These are phyloP conservation scores for Nemoura dubitans DNA, from an alignment of 2,888 invertebrate genomes.

Conservation along the genomic window DNA sequence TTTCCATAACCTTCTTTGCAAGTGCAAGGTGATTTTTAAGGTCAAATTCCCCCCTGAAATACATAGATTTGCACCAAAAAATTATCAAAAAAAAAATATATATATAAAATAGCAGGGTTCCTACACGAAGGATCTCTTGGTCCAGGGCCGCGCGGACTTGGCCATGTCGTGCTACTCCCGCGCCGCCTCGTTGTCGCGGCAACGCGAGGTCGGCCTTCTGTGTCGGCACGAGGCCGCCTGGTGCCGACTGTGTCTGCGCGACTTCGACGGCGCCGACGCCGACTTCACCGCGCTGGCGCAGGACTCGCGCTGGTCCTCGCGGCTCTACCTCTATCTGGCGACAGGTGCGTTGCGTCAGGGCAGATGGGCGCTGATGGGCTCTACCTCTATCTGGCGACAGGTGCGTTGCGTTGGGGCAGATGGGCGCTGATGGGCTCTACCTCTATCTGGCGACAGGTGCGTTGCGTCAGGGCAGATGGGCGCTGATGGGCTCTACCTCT, in stretches of 20 bases:
- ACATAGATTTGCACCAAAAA: too few species aligned
- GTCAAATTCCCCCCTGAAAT: too few species aligned
- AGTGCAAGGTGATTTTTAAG: too few species aligned
- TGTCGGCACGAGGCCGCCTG: slow-evolving; percentile 73
- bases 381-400: slow-evolving; percentile 70
- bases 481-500: slow-evolving; percentile 73
- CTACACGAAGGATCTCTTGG: too few species aligned
- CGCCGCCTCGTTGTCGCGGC: slow-evolving; percentile 59
- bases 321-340: slow-evolving; percentile 72
- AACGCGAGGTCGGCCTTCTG: slow-evolving; percentile 70
- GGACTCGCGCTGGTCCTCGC: slow-evolving; percentile 72
- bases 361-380: too few species aligned
- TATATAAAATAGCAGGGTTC: too few species aligned
- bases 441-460: slow-evolving; percentile 68
- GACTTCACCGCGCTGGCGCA: slow-evolving; percentile 66
- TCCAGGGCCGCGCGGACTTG: not conserved
- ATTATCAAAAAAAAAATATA: too few species aligned
- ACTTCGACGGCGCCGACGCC: slow-evolving; percentile 65
- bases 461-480: too few species aligned
- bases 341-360: slow-evolving; percentile 60
- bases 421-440: too few species aligned
- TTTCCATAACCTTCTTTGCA: too few species aligned
- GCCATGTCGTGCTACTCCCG: not conserved
- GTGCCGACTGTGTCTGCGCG: slow-evolving; percentile 71
- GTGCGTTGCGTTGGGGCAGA: slow-evolving; percentile 57